phyloP scores from a whole-genome alignment of 2,113 vertebrate genomes.

The Lagopus leucura region DNA sequence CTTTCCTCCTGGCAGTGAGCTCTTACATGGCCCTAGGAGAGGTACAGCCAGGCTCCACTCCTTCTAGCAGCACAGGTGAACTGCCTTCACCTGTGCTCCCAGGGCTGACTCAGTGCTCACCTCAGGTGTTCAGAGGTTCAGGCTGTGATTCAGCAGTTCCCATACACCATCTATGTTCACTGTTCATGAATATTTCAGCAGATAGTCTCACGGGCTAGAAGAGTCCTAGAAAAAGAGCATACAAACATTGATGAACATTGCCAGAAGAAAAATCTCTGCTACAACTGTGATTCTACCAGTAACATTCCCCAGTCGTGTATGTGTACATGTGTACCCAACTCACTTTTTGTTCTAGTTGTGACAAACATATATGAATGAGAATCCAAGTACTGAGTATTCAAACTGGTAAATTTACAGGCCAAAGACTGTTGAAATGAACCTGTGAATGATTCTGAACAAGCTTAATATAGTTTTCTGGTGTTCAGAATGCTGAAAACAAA shows the following conservation, averaged over 20 bases:
- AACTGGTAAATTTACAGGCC: background rate
- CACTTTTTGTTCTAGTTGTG: background rate
- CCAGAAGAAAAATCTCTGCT: fast-evolving
- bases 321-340: background rate
- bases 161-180: background rate
- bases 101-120: no score
- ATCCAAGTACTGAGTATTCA: background rate
- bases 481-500: background rate
- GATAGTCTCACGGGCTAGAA: background rate
- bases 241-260: background rate
- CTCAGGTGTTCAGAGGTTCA: no score
- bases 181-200: background rate
- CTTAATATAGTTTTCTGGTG: background rate
- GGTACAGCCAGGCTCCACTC: no score
- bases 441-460: background rate
- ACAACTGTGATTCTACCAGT: background rate
- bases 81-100: no score
- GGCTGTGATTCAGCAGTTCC: no score
- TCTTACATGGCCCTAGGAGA: no score
- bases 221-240: background rate
- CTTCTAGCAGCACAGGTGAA: no score
- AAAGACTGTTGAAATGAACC: background rate
- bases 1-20: no score
- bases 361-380: background rate
- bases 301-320: background rate